Base-by-base conservation (phyloP, 2,888 invertebrate genomes). In the Chaetogeoica ovagalla region DNA sequence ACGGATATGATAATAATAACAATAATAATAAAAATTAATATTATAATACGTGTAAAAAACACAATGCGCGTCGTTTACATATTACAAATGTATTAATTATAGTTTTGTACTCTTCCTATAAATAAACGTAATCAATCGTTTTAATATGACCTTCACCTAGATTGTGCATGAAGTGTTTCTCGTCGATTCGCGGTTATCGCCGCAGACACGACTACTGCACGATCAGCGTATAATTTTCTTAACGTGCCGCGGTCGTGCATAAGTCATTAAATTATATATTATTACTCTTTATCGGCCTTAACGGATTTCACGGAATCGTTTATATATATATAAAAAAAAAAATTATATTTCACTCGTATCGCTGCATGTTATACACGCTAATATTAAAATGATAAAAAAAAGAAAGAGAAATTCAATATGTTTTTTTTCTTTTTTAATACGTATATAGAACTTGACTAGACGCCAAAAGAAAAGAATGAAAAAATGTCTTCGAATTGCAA, bases 121-220 rank as follows among this genome's bases (percentile, higher is more conserved):
- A 43, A 62, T 30, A 30, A 72, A 60, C 13, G 2, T n/a, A 23
- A 62, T 60, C 11, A 72, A 66, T 48, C 13, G 48, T 23, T 0
- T 43, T 11, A 48, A 62, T 60, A 43, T 5, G 17, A 72, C 72
- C 60, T 72, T 72, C 60, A 48, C 72, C 48, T 48, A 72, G 43
- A 72, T 72, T 43, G 7, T 4, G 6, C 9, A 4, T 11, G 11
- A 23, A 60, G 23, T 0, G 1, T 43, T 71, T 72, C 17, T 66
- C 60, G 23, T 72, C 23, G 71, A 43, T 72, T 72, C 43, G 43
- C 43, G 43, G 43, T 43, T 17, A 13, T 72, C 43, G 43, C 43
- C 23, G n/a, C 23, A 19, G 60, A 72, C 23, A 23, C 19, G 43
- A 43, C 43, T 9, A 43, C 43, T 9, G 59, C 39, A 13, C 23